These are phyloP conservation scores for Ammodytes marinus DNA, from an alignment of 2,113 vertebrate species.

Conservation along the genomic window DNA sequence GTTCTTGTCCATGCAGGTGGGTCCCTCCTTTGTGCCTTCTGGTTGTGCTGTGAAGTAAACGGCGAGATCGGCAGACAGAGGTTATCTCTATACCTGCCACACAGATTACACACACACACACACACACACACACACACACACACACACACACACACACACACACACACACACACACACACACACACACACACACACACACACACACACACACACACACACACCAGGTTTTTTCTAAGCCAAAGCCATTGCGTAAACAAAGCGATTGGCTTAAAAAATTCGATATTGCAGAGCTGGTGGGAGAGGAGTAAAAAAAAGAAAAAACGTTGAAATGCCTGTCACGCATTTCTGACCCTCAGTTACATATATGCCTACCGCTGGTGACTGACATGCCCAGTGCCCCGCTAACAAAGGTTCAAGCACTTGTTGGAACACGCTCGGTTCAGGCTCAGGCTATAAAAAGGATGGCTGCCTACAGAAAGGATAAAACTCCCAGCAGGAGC, in stretches of 20 bases:
- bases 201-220: too few relatives aligned
- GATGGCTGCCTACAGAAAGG: conserved; percentile 67
- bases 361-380: conserved; percentile 65
- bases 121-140: too few relatives aligned
- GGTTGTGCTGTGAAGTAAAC: conserved; percentile 78
- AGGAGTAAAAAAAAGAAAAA: conserved; percentile 32
- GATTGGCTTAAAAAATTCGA: conserved; percentile 24
- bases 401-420: conserved; percentile 55
- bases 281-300: conserved; percentile 27
- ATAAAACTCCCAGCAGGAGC: conserved; percentile 75
- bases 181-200: too few relatives aligned
- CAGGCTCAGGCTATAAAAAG: conserved; percentile 65
- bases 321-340: conserved; percentile 45
- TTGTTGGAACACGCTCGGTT: conserved; percentile 73
- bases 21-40: conserved; percentile 94
- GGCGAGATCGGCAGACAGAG: neutral
- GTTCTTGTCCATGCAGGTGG: conserved; percentile 99
- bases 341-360: conserved; percentile 46
- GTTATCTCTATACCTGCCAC: conserved; percentile 15
- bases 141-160: too few relatives aligned
- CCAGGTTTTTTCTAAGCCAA: conserved; percentile 14
- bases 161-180: too few relatives aligned
- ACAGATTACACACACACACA: conserved; percentile 21
- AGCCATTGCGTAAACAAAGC: conserved; percentile 22
- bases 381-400: conserved; percentile 68